Conservation (phyloP, 2,888 invertebrate genomes). For the Melieria omissa region DNA sequence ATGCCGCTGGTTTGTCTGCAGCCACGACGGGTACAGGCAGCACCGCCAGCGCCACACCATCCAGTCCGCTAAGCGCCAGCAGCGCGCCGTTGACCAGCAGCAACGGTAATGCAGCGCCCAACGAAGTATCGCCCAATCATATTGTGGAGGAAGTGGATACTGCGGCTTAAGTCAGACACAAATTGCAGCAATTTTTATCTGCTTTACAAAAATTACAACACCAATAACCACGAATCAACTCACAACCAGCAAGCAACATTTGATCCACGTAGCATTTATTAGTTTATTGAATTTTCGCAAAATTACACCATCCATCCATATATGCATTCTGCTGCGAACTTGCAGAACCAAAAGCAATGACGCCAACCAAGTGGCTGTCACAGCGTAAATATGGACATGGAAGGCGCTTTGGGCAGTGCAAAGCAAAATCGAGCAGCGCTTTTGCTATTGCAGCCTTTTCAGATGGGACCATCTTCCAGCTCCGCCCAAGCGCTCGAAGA, state of each 20-base stretch:
- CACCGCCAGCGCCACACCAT: constrained; percentile 31
- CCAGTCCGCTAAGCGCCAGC: constrained; percentile 42
- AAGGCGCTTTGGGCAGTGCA: too few species aligned
- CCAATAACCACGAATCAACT: neutral
- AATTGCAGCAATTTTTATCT: neutral
- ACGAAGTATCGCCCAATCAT: constrained; percentile 64
- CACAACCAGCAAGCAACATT: neutral
- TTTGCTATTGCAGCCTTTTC: too few species aligned
- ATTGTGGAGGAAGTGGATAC: constrained; percentile 67
- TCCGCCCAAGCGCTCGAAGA: too few species aligned
- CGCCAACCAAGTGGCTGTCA: too few species aligned
- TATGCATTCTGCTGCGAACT: too few species aligned
- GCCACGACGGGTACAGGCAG: constrained; percentile 39
- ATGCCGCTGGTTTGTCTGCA: constrained; percentile 41
- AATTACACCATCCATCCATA: neutral
- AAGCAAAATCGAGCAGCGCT: too few species aligned
- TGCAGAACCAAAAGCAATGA: too few species aligned
- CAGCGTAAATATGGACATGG: too few species aligned
- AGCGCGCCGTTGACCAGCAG: constrained; percentile 45
- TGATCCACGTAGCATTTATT: constrained; percentile 32
- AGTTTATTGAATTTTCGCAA: constrained; percentile 25
- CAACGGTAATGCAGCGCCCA: constrained; percentile 53
- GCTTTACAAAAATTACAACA: neutral
- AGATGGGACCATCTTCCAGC: too few species aligned
- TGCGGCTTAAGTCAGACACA: constrained; percentile 57